A percentile compares a stretch with the other conserved stretches of the same genome.
phyloP scores from a whole-genome alignment of 64 coral and sea anemone genomes.

The Porites australiensis region DNA sequence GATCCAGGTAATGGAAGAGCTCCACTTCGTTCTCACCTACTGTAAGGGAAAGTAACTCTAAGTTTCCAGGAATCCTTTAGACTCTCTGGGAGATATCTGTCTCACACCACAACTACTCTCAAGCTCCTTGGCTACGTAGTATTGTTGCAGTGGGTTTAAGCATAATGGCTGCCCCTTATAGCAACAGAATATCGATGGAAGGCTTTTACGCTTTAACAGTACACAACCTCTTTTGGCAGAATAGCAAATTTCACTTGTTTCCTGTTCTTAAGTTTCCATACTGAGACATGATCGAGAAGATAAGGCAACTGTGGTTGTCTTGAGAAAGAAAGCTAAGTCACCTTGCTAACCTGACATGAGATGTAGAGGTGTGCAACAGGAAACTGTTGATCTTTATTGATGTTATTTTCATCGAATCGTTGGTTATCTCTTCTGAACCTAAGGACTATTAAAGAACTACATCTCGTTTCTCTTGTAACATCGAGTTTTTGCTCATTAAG shows the following conservation, averaged over 20 bases:
- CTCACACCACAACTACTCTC: slow-evolving; percentile 62
- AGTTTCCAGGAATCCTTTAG: slow-evolving; percentile 59
- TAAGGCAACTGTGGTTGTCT: slow-evolving; percentile 60
- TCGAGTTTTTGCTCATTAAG: slow-evolving; percentile 44
- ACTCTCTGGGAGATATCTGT: slow-evolving; percentile 51
- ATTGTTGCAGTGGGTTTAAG: slow-evolving; percentile 49
- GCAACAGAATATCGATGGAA: slow-evolving; percentile 41
- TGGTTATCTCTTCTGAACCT: slow-evolving; percentile 25
- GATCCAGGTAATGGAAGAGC: slow-evolving; percentile 41
- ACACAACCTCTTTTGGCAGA: slow-evolving; percentile 15
- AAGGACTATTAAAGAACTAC: slow-evolving; percentile 20
- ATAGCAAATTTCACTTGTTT: slow-evolving; percentile 61
- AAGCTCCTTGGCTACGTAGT: slow-evolving; percentile 39
- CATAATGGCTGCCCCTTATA: slow-evolving; percentile 71
- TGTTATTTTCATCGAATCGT: slow-evolving; percentile 42
- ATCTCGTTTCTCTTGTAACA: slow-evolving; percentile 44
- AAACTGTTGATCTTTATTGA: slow-evolving; percentile 52
- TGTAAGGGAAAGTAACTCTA: slow-evolving; percentile 11
- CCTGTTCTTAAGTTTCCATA: slow-evolving; percentile 45
- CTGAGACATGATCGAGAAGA: slow-evolving; percentile 2
- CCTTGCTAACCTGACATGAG: slow-evolving; percentile 52
- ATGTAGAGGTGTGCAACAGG: slow-evolving; percentile 54
- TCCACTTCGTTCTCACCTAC: slow-evolving; percentile 37
- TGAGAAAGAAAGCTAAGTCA: slow-evolving; percentile 46
- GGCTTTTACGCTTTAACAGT: slow-evolving; percentile 16